Base-by-base conservation (phyloP, 2,888 invertebrate species). In the Eustalomyia histrio region DNA sequence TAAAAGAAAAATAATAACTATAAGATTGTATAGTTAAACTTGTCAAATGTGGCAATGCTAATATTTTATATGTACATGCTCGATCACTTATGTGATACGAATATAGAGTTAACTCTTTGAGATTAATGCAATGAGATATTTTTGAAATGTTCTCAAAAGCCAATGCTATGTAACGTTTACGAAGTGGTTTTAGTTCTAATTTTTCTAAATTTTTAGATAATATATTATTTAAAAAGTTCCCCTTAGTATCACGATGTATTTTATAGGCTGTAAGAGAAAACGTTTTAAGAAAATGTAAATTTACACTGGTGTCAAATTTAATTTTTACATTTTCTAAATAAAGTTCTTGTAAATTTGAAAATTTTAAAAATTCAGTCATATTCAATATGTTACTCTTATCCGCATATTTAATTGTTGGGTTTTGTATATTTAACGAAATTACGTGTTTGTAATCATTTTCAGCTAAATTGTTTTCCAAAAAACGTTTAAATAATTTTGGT, bases 311-410 rank as follows among this genome's bases (percentile, higher is more conserved):
- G 3, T 16, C 12, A 14, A 60, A 60, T 12, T 60, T 17, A 39
- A 72, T n/a, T 0, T 9, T 16, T 16, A 68, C 10, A 33, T 68
- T 47, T 39, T 57, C n/a, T 5, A 69, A 7, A n/a, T 17, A 9
- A 12, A 76, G 35, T 6, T 50, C 55, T 16, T 29, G 43, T 29
- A 76, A 58, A 35, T 50, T 12, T 6, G 76, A 21, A 55, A 76
- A 76, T 58, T 33, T 63, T 8, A 3, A 35, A 57, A 76, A 58
- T 10, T 39, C 24, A 0, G 21, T n/a, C 5, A 58, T 17, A 9
- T 63, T 0, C 21, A 69, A 4, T 14, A 52, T 21, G 17, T 2
- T 9, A 1, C 6, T n/a, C 29, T 52, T n/a, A 7, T 57, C 57
- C 10, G 17, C n/a, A 1, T 60, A 7, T 6, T 4, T 14, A 33